Base-by-base conservation (phyloP, 2,113 vertebrate genomes). In the Cottus gobio region DNA sequence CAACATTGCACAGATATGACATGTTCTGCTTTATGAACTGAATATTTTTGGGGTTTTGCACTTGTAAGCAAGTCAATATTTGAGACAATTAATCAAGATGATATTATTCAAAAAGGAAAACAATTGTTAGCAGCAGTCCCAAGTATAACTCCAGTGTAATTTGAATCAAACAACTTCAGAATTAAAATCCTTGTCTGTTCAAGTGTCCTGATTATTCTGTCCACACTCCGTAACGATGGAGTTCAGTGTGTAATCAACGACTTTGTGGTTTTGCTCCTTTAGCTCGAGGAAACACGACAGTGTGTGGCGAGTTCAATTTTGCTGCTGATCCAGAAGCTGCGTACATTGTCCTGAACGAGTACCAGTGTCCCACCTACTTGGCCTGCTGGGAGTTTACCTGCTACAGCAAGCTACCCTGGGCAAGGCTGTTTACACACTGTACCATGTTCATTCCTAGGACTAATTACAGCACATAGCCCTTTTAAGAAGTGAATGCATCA, bases 311-410 rank as follows among this genome's bases (percentile, higher is more conserved):
- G 84, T 95, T 94, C 80, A 96, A 96, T 80, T 97, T 97, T 78
- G 69, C 90, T 15, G 90, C 90, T 12, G 95, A 96, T 78, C 95
- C 95, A 56, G 95, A 96, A 90, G 95, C 95, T 73, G 95, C 95
- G 3, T 94, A 95, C 79, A 88, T 95, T 20, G 95, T 96, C 2
- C 93, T 96, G 31, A 95, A 95, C 36, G 93, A 95, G 2, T 95
- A 91, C 81, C 80, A 36, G 22, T 96, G 94, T 77, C 95, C 94
- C 37, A 93, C 86, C 26, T 95, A 95, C 87, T 87, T 96, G 85
- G 94, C 95, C 28, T 86, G 90, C 58, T 97, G 96, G 95, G 95
- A 95, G 92, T 95, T 96, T 28, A 95, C 95, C 54, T 95, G 92
- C 85, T 71, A 46, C 61, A 93, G 71, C 86, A 91, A 88, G 24